Evolutionary conservation across 2,113 vertebrate species (phyloP), one percentile per base, ranked within the genome.

Genomic region (Austrofundulus limnaeus): DNA sequence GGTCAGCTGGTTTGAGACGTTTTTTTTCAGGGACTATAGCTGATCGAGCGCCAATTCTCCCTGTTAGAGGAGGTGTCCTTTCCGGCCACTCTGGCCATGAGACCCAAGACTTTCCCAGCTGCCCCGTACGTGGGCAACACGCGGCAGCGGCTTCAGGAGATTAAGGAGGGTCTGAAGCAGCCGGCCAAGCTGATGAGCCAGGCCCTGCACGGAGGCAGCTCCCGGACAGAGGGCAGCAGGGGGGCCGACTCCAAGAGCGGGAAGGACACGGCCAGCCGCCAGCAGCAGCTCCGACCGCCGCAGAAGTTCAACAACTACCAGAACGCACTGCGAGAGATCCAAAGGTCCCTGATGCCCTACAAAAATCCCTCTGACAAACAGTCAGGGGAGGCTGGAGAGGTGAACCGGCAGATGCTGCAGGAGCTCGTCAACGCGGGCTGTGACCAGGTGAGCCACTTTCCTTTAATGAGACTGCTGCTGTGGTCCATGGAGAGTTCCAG

Each of bases 71-170:
- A 77, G 66, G 84, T 79, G 77, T 69, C 76, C 72, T 55, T 43
- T 13, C 52, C 41, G 58, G 77, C 69, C 77, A 62, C 84, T 41
- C 50, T 78, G 63, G 82, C 91, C 89, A 99, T 99, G 96, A 96
- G 97, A 93, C 97, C 97, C 85, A 99, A 99, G 94, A 99, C 97
- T 70, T 99, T 99, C 84, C 97, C 97, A 51, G 94, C 97, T 43
- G 96, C 96, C 0, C 93, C 96, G 0, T 99, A 98, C 47, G 94
- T 96, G 90, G 96, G 97, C 89, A 99, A 99, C 92, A 95, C 96
- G 54, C 94, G 96, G 39, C 97, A 99, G 78, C 90, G 97, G 67
- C 87, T 99, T 52, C 97, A 98, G 86, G 96, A 99, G 87, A 99
- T 99, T 75, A 96, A 97, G 37, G 96, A 99, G 87, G 97, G 95